These are phyloP conservation scores for Delia radicum DNA, from an alignment of 1,140 invertebrate genomes.

Conservation along the genomic window DNA sequence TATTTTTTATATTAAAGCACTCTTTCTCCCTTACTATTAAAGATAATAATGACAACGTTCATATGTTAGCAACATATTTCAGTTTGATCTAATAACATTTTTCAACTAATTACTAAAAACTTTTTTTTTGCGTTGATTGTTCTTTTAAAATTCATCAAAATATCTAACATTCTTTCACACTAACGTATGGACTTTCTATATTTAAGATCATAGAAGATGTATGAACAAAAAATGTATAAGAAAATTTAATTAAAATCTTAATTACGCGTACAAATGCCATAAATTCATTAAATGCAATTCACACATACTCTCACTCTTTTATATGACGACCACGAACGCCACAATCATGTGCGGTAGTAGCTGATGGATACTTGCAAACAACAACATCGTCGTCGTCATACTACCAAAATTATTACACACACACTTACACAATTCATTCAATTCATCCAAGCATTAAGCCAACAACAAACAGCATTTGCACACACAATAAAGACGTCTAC, in stretches of 20 bases:
- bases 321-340: neutral
- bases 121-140: neutral
- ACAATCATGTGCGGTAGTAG: too few relatives aligned
- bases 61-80: too few relatives aligned
- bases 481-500: neutral
- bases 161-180: neutral
- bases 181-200: neutral
- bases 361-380: too few relatives aligned
- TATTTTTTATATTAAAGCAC: too few relatives aligned
- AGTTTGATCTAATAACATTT: neutral
- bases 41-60: too few relatives aligned
- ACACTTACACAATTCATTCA: neutral
- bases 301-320: conserved; percentile 1
- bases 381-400: neutral
- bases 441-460: neutral
- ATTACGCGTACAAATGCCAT: conserved; percentile 54
- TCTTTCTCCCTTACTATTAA: too few relatives aligned
- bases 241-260: conserved; percentile 56
- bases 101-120: neutral
- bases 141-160: neutral
- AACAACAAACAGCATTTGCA: neutral
- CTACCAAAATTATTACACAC: neutral
- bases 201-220: neutral
- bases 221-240: conserved; percentile 29
- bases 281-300: conserved; percentile 49